Conservation (phyloP, 2,113 vertebrate genomes). For the Colossoma macropomum region DNA sequence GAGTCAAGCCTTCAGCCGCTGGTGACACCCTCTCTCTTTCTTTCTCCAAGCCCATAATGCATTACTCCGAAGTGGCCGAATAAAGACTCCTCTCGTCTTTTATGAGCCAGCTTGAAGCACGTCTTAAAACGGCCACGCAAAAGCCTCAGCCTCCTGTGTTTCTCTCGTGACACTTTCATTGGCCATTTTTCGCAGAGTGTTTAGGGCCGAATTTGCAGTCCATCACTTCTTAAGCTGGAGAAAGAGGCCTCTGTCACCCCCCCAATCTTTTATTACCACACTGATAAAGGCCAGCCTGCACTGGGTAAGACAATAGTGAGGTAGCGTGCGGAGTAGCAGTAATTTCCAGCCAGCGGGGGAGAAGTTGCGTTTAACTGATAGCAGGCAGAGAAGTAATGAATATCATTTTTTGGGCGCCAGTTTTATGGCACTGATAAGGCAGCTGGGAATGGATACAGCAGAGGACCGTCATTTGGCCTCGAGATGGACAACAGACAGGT, state of each 20-base stretch:
- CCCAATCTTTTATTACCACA: constrained; percentile 74
- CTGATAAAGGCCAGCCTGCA: constrained; percentile 79
- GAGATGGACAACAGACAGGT: constrained; percentile 66
- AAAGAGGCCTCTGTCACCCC: constrained; percentile 49
- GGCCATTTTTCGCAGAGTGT: constrained; percentile 51
- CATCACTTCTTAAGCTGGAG: constrained; percentile 55
- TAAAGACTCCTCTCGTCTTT: constrained; percentile 50
- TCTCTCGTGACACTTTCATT: constrained; percentile 61
- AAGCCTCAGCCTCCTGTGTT: constrained; percentile 42
- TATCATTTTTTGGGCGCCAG: constrained; percentile 83
- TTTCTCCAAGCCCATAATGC: constrained; percentile 44
- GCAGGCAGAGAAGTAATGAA: constrained; percentile 91
- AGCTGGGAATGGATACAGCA: constrained; percentile 64
- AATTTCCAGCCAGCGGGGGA: constrained; percentile 68
- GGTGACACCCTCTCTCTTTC: constrained; percentile 49
- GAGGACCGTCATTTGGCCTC: constrained; percentile 71
- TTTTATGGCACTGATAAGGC: constrained; percentile 70
- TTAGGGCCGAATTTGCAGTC: constrained; percentile 57
- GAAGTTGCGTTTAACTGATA: constrained; percentile 90
- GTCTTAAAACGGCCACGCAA: constrained; percentile 41
- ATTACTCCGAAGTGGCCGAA: constrained; percentile 43
- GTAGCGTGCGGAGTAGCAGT: constrained; percentile 56
- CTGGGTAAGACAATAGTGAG: constrained; percentile 63
- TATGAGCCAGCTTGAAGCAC: constrained; percentile 45
- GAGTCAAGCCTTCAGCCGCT: constrained; percentile 43